Evolutionary conservation across 2,113 vertebrate genomes (phyloP), one percentile per base, ranked within the genome.

Genomic region (Alligator sinensis): DNA sequence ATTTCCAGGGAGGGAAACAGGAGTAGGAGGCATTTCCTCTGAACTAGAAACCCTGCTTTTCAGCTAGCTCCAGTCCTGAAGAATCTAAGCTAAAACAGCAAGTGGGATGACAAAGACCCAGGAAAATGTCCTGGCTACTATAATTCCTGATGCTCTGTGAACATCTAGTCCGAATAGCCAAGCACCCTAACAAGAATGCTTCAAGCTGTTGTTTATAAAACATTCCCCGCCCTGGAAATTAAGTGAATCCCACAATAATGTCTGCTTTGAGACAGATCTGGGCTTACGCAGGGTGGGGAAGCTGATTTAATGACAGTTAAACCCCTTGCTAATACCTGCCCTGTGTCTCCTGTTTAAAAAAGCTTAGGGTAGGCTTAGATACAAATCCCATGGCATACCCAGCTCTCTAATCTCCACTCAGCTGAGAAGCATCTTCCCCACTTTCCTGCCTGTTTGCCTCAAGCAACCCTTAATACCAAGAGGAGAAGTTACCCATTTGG

Each of bases 101-200:
- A 74, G 70, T 34, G 3, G 3, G 70, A 74, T 19, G n/a, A 18
- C 6, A 74, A 22, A 30, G 15, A 54, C 0, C n/a, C 4, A 11
- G 87, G 83, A 68, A 84, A 5, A 22, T 1, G 34, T 3, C 72
- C 62, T 84, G 38, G 61, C 64, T 16, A 9, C 28, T 30, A 17
- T 18, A 68, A 61, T 55, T 89, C 28, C 59, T 0, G 0, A 7
- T 1, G 2, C n/a, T 22, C 77, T 66, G 64, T 17, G 3, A n/a
- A 13, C 0, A 0, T 2, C 72, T 21, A 82, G 78, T 3, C 17
- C 25, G 17, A 59, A 55, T 25, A 76, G 1, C 0, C 3, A 57
- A 0, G 0, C 5, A 19, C 47, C 14, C 54, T 5, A 11, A 12
- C 22, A 38, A 3, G 2, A 12, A 22, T 5, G 3, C 6, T 63